Base-by-base conservation (phyloP, 2,113 vertebrate genomes). In the Glaucidium brasilianum region DNA sequence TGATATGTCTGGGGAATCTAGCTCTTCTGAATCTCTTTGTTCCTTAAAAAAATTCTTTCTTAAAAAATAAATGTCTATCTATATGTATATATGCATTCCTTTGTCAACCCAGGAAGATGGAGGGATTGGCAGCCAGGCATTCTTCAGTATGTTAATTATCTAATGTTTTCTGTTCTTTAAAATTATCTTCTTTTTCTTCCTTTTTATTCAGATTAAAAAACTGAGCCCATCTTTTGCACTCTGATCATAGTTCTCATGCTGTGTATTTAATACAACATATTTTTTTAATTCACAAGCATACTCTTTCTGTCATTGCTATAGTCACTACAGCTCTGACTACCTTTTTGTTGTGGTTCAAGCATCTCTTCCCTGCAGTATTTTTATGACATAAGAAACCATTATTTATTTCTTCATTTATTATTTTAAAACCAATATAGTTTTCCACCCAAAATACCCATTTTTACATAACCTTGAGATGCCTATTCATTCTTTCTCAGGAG, bases 401-500 rank as follows among this genome's bases (percentile, higher is more conserved):
- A 81, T 92, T 92, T 95, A 87, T 74, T 88, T 87, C 53, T 97
- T 97, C 95, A 76, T 96, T 96, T 94, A 89, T 95, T 89, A 78
- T 95, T 96, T 96, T 97, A 96, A 98, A 97, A 39, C 8, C 87
- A 84, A 92, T 71, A 80, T 22, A 78, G 41, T 93, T 97, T 95
- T 91, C 90, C 92, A 91, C 80, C 86, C 19, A 0, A 95, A 96
- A 97, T 60, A 66, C 72, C 93, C 79, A 12, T 96, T 97, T 97
- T 97, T 97, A 94, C 94, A 79, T 96, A 97, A 94, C 82, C 72
- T 95, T 85, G 97, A 96, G 88, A 91, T 87, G 92, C 87, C 88
- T 95, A 95, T 97, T 97, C 92, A 94, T 96, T 90, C 86, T 96
- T 93, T 95, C 95, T 95, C 95, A 37, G 53, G 92, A 96, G 96